Conservation (phyloP, 2,888 invertebrate species). For the Ernsta delagoae region DNA sequence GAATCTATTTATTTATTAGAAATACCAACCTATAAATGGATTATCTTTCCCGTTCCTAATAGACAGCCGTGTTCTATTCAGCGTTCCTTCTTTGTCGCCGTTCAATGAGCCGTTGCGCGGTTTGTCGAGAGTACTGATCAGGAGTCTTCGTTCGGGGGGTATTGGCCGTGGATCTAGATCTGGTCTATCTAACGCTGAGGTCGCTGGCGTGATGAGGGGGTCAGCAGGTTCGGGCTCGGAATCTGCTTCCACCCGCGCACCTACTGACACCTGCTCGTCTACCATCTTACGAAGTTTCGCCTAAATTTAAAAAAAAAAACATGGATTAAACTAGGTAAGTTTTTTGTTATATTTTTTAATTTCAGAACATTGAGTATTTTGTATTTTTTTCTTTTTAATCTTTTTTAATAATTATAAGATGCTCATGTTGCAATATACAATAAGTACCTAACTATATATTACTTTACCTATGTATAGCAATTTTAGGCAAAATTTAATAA, state of each 20-base stretch:
- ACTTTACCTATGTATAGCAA: no score
- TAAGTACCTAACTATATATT: no score
- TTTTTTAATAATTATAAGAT: no score
- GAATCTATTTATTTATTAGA: slow-evolving; percentile 8
- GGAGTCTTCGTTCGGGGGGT: slow-evolving; percentile 74
- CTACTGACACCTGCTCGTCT: slow-evolving; percentile 92
- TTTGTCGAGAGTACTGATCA: slow-evolving; percentile 76
- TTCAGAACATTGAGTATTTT: no score
- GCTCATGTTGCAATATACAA: no score
- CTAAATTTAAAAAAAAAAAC: slow-evolving; percentile 68
- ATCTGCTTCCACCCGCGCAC: slow-evolving; percentile 85
- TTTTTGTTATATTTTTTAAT: no score
- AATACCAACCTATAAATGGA: slow-evolving; percentile 71
- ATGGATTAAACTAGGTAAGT: no score
- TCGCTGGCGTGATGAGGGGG: slow-evolving; percentile 83
- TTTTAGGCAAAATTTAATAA: no score
- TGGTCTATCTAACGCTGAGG: slow-evolving; percentile 68
- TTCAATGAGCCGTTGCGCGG: slow-evolving; percentile 75
- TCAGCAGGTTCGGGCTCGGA: slow-evolving; percentile 79
- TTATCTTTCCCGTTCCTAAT: slow-evolving; percentile 80
- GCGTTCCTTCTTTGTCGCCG: slow-evolving; percentile 75
- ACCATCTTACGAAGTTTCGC: slow-evolving; percentile 95
- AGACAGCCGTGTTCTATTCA: slow-evolving; percentile 71
- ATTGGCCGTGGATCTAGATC: slow-evolving; percentile 67
- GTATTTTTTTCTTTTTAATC: no score